phyloP scores from a whole-genome alignment of 2,888 invertebrate genomes.

The Ormyrus pomaceus region DNA sequence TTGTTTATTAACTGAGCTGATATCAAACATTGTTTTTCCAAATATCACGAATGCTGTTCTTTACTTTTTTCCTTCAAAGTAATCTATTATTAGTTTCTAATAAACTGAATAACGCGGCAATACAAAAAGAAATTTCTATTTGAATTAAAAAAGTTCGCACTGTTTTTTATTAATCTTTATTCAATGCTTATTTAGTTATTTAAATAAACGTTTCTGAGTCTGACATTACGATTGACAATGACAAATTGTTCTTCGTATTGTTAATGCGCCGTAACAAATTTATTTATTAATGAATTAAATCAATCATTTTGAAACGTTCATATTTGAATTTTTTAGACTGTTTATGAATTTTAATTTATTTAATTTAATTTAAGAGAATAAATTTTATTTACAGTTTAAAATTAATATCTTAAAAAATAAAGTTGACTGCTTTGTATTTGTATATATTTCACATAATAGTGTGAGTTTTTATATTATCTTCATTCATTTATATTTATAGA shows the following conservation, averaged over 20 bases:
- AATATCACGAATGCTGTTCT: too few relatives aligned
- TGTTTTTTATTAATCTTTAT: too few relatives aligned
- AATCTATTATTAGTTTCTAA: too few relatives aligned
- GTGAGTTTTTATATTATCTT: neutral
- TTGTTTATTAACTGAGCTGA: neutral
- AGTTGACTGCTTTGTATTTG: neutral
- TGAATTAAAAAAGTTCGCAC: too few relatives aligned
- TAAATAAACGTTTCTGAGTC: too few relatives aligned
- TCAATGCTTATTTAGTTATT: too few relatives aligned
- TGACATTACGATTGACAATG: too few relatives aligned
- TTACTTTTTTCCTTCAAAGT: too few relatives aligned
- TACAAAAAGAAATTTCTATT: too few relatives aligned
- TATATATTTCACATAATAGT: neutral
- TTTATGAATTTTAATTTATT: neutral
- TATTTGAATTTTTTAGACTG: neutral
- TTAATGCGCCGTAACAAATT: too few relatives aligned
- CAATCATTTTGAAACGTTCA: neutral
- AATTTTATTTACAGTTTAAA: neutral
- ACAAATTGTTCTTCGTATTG: too few relatives aligned
- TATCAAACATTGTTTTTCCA: neutral
- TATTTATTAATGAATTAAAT: neutral
- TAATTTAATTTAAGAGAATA: neutral
- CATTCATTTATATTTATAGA: neutral
- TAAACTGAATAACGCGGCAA: too few relatives aligned
- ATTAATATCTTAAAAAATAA: neutral